Base-by-base conservation (phyloP, 1,140 invertebrate genomes). In the Adoxophyes honmai region DNA sequence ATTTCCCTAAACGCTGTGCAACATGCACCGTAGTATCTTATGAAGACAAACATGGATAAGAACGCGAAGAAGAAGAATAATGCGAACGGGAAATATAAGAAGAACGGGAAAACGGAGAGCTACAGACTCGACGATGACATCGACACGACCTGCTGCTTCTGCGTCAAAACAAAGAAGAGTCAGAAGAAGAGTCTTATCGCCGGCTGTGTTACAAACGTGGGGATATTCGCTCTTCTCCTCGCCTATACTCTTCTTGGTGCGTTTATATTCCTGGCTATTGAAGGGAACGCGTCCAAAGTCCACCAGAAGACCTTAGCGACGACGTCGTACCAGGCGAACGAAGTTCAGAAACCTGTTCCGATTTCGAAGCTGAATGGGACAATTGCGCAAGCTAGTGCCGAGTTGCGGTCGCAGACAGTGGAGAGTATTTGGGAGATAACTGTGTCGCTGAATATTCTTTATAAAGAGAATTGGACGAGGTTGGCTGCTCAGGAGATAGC, bases 351-450 rank as follows among this genome's bases (percentile, higher is more conserved):
- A 62, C 70, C 69, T 69, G 80, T 81, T 57, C 69, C 78, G 36
- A 52, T 71, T 16, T 70, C 75, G 52, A 89, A 78, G 73, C 65
- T 73, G 48, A 88, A 79, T 60, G 76, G 67, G 34, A 86, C 69
- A 53, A 86, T 87, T 21, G 66, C 75, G 35, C 84, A 89, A 62
- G 83, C 80, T 1, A 89, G 81, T 57, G 86, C 81, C 4, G 88
- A 89, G 57, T 64, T 89, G 34, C 73, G 95, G 63, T 91, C 93
- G 5, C 92, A 93, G 64, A 95, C 95, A 8, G 95, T 97, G 6
- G 94, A 96, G 79, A 96, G 94, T 76, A 95, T 98, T 64, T 99
- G 97, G 98, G 95, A 97, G 74, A 97, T 98, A 39, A 98, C 98
- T 9, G 96, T 97, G 65, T 95, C 94, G 52, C 90, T 98, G 48